phyloP scores from a whole-genome alignment of 2,113 vertebrate genomes.

The Clarias macrocephalus region DNA sequence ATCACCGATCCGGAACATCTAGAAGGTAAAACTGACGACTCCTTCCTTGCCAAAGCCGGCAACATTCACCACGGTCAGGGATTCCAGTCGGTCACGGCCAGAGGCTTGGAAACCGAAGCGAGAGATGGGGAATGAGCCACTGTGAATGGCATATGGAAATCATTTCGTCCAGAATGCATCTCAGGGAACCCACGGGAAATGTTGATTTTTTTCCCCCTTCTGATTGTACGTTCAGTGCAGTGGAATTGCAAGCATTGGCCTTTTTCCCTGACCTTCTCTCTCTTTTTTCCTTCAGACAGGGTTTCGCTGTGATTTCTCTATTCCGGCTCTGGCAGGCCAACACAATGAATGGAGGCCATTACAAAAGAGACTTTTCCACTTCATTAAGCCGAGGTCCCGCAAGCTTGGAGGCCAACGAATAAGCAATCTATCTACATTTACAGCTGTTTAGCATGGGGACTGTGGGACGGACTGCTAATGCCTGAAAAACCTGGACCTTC shows the following conservation, averaged over 20 bases:
- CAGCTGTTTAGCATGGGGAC: conserved; percentile 50
- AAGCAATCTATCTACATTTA: conserved; percentile 67
- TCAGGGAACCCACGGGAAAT: conserved; percentile 9
- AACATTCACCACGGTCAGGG: too few species aligned
- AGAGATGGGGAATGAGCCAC: neutral
- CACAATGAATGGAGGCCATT: conserved; percentile 68
- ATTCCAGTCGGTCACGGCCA: neutral
- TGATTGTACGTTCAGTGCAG: conserved; percentile 30
- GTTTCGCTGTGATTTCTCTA: conserved; percentile 65
- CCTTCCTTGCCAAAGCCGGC: neutral
- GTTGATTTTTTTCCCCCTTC: conserved; percentile 22
- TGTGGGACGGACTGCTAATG: conserved; percentile 38
- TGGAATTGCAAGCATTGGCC: conserved; percentile 52
- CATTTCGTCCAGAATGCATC: conserved; percentile 14
- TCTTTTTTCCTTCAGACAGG: conserved; percentile 58
- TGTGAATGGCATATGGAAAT: conserved; percentile 42
- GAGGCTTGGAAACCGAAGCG: neutral
- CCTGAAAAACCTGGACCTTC: conserved; percentile 9
- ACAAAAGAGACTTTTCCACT: conserved; percentile 73
- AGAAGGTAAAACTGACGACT: neutral
- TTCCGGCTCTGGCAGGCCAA: conserved; percentile 65
- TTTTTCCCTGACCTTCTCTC: conserved; percentile 59
- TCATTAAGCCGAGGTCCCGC: conserved; percentile 69
- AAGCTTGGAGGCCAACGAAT: conserved; percentile 64
- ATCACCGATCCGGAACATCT: neutral